phyloP scores from a whole-genome alignment of 2,113 vertebrate genomes.

The Plecotus auritus region DNA sequence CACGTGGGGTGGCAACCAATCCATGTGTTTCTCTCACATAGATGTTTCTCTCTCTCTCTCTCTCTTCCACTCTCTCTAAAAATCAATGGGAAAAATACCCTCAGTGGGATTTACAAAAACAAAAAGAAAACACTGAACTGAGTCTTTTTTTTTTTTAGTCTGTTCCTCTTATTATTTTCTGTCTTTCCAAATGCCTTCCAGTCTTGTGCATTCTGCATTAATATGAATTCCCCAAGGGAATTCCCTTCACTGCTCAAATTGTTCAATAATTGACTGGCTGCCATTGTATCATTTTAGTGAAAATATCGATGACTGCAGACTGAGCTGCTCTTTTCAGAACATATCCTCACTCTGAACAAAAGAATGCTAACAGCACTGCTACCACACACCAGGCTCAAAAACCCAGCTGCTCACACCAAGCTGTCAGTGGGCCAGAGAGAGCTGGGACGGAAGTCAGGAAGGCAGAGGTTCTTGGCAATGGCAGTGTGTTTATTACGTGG shows the following conservation, averaged over 20 bases:
- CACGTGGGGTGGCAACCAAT: too few relatives aligned
- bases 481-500: background rate
- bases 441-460: background rate
- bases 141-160: background rate
- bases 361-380: background rate
- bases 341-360: slow-evolving; percentile 22
- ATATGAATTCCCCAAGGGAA: background rate
- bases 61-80: too few relatives aligned
- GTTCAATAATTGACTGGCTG: background rate
- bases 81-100: too few relatives aligned
- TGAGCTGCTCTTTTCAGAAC: background rate
- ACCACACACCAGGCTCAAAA: background rate
- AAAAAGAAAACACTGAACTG: background rate
- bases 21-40: too few relatives aligned
- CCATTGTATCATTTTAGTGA: slow-evolving; percentile 25
- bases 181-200: background rate
- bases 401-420: background rate
- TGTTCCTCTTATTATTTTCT: background rate
- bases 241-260: background rate
- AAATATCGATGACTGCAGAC: slow-evolving; percentile 6
- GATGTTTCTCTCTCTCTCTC: too few relatives aligned
- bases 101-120: too few relatives aligned
- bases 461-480: slow-evolving; percentile 27
- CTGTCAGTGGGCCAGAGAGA: slow-evolving; percentile 8
- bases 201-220: background rate